Conservation (phyloP, 2,113 vertebrate species). For the Melanerpes aurifrons region DNA sequence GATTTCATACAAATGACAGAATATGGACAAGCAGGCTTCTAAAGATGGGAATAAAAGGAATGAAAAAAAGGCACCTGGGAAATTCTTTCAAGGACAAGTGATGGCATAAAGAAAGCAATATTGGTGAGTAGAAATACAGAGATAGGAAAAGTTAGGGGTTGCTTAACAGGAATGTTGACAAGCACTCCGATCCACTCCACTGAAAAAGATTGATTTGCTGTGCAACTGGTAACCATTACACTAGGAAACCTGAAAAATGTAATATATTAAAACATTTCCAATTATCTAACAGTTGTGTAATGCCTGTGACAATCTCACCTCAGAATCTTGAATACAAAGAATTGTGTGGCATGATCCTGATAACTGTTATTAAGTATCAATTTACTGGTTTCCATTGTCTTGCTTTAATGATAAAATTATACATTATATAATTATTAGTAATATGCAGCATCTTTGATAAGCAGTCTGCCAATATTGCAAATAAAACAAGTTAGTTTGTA, state of each 20-base stretch:
- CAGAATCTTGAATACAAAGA: neutral
- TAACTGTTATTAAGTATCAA: neutral
- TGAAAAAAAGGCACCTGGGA: neutral
- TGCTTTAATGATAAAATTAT: neutral
- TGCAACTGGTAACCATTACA: neutral
- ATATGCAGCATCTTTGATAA: neutral
- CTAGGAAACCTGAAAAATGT: neutral
- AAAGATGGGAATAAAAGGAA: slow-evolving; percentile 5
- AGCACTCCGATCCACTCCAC: neutral
- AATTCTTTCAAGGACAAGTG: slow-evolving; percentile 11
- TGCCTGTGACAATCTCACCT: neutral
- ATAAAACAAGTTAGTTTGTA: neutral
- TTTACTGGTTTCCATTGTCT: neutral
- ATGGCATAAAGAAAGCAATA: neutral
- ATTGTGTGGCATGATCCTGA: neutral
- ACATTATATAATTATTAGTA: neutral
- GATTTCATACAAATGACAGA: slow-evolving; percentile 19
- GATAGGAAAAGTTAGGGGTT: neutral
- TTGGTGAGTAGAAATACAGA: neutral
- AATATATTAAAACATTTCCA: neutral
- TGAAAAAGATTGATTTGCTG: neutral
- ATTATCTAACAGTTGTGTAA: neutral
- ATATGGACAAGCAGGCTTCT: neutral
- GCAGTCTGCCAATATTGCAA: neutral
- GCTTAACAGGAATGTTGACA: neutral